Conservation (phyloP, 2,888 invertebrate genomes). For the Eupithecia abbreviata region DNA sequence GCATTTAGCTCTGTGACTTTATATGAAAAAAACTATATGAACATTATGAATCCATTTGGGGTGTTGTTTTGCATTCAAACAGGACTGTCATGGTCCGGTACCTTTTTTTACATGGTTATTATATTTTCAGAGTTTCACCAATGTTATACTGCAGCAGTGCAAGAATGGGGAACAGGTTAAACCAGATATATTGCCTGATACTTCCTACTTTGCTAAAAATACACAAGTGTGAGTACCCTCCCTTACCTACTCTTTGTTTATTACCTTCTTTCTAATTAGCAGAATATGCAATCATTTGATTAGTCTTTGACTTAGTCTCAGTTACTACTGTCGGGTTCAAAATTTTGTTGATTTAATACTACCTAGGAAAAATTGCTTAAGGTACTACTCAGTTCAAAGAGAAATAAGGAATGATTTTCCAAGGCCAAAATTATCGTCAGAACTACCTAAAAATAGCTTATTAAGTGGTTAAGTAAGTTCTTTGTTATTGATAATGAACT, state of each 20-base stretch:
- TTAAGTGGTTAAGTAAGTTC: background rate
- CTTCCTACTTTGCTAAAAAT: slow-evolving; percentile 81
- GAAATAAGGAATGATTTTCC: background rate
- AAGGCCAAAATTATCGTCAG: background rate
- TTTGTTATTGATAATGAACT: background rate
- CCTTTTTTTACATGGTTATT: background rate
- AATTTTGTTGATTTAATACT: background rate
- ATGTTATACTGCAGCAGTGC: slow-evolving; percentile 81
- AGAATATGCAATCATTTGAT: background rate
- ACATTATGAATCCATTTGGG: background rate
- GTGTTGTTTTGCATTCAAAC: background rate
- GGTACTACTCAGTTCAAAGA: too few relatives aligned
- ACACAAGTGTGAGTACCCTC: slow-evolving; percentile 81
- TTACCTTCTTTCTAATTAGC: background rate
- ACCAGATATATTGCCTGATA: slow-evolving; percentile 77
- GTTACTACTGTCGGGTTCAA: background rate
- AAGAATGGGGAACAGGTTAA: slow-evolving; percentile 77
- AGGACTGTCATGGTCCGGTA: background rate
- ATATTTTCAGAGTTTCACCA: slow-evolving; percentile 82
- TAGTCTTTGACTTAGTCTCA: background rate
- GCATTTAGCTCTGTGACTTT: background rate
- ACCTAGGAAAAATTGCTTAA: background rate
- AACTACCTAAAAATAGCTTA: background rate
- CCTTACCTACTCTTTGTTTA: slow-evolving; percentile 63
- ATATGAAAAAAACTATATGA: background rate